A percentile compares a stretch with the other conserved stretches of the same genome.
These are phyloP conservation scores for Upupa epops DNA, from an alignment of 2,113 vertebrate genomes.

Conservation along the genomic window DNA sequence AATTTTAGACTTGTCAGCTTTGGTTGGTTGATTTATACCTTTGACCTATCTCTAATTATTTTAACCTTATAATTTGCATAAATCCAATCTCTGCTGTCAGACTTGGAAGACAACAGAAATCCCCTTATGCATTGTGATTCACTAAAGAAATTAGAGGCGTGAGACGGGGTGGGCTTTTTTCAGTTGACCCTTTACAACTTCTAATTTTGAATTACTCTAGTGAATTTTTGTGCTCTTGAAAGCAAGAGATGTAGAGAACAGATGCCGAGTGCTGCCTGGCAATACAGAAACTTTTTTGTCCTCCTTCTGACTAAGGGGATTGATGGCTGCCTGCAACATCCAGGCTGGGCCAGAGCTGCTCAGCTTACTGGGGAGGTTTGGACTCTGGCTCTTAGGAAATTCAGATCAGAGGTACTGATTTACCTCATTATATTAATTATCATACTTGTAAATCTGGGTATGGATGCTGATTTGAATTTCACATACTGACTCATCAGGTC, in stretches of 20 bases:
- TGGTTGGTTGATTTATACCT: constrained; percentile 66
- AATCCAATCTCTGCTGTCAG: constrained; percentile 70
- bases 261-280: background rate
- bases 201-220: constrained; percentile 33
- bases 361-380: background rate
- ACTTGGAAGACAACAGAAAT: constrained; percentile 53
- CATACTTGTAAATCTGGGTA: background rate
- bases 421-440: background rate
- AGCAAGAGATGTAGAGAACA: background rate
- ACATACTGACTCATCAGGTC: background rate
- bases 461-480: background rate
- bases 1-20: constrained; percentile 59
- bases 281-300: background rate
- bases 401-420: background rate
- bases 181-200: constrained; percentile 35
- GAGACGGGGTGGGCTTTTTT: constrained; percentile 25
- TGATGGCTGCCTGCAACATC: background rate
- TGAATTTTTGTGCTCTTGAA: constrained; percentile 5
- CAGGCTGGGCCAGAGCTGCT: background rate
- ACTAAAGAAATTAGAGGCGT: constrained; percentile 55
- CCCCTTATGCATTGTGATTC: constrained; percentile 37
- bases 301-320: background rate
- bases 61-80: constrained; percentile 73
- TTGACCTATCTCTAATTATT: constrained; percentile 72
- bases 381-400: background rate